Evolutionary conservation across 2,888 invertebrate genomes (phyloP), one percentile per base, ranked within the genome.

Genomic region (Gisinianus flammeolus): DNA sequence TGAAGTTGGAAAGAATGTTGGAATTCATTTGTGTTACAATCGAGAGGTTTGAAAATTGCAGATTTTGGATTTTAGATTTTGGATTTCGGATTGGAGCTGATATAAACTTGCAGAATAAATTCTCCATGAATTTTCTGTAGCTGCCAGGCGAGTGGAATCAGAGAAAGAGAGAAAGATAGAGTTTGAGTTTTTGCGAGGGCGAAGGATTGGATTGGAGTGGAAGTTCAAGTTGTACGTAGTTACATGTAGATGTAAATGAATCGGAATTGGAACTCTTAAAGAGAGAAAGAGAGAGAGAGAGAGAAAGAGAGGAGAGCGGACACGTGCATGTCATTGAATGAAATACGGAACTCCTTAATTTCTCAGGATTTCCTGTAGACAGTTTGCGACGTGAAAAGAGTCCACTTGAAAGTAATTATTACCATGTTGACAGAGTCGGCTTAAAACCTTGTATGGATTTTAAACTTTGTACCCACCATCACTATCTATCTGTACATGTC

Each of bases 331-430:
- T 24, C 62, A 62, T 62, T 62, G 62, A 62, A 62, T 62, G 62
- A 62, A 62, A 62, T 62, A 62, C 22, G 8, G 24, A 62, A 24
- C 62, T 62, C 62, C 26, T 24, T 62, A 22, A 19, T 24, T 24
- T 62, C 62, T 56, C 56, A 10, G n/a, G n/a, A 56, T 56, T 56
- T 56, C 56, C 56, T n/a, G 6, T 35, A 35, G 35, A 35, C 35
- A 35, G 35, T 35, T 35, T 35, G 35, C 12, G 62, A 62, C 22
- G 22, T 22, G 62, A 56, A n/a, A n/a, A n/a, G 62, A 62, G 62
- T 62, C 62, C 24, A 62, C 62, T 62, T 62, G 62, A 62, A 62
- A 62, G 62, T 62, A 62, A 62, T 62, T 62, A 62, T 62, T 19
- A 62, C 22, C 24, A 24, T 62, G 62, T 62, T 62, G 19, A 24